These are phyloP conservation scores for Lucilia sericata DNA, from an alignment of 1,140 invertebrate genomes.

Conservation along the genomic window DNA sequence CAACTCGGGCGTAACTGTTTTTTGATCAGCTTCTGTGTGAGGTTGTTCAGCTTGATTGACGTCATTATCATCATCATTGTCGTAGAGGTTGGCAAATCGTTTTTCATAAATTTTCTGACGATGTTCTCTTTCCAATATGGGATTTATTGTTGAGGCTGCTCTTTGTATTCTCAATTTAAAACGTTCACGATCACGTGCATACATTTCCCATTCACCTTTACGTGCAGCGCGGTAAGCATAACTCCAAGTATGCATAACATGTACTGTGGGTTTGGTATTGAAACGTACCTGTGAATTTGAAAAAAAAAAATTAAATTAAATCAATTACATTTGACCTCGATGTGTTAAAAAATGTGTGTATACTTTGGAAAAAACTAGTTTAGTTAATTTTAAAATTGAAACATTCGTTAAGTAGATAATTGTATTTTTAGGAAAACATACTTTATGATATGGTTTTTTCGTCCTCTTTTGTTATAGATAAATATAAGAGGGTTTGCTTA, in stretches of 20 bases:
- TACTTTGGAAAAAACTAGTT: no score
- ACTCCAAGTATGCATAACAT: constrained; percentile 74
- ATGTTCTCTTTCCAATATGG: constrained; percentile 70
- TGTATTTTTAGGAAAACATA: no score
- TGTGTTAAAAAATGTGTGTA: no score
- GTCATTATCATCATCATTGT: neutral
- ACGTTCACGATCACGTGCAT: constrained; percentile 72
- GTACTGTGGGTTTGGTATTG: constrained; percentile 69
- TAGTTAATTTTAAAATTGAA: no score
- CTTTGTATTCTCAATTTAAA: constrained; percentile 71
- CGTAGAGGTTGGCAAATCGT: constrained; percentile 64
- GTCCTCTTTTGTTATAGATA: no score
- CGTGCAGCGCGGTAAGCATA: constrained; percentile 75
- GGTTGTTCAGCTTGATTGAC: neutral
- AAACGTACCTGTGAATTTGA: constrained; percentile 73
- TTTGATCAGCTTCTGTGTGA: neutral
- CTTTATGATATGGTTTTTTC: no score
- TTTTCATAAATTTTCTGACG: constrained; percentile 71
- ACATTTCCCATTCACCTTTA: constrained; percentile 75
- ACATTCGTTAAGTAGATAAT: no score
- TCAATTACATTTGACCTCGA: neutral
- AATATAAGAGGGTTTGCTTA: no score
- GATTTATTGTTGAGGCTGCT: constrained; percentile 67
- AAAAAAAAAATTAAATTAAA: constrained; percentile 23
- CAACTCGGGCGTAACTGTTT: neutral